Evolutionary conservation across 2,113 vertebrate genomes (phyloP).

Genomic region (Ranitomeya variabilis): DNA sequence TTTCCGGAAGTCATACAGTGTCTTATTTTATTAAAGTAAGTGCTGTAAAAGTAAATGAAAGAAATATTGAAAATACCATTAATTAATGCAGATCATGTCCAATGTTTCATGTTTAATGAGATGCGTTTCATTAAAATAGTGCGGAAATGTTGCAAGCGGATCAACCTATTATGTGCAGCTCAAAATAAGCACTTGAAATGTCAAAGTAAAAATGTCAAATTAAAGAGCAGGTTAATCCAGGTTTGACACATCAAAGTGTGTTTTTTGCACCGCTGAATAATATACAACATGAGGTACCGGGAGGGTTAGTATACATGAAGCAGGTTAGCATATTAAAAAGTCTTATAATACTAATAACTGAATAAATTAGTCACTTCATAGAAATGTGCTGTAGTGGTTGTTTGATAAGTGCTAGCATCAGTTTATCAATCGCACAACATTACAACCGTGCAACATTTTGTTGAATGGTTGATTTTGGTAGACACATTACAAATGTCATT

Average conservation of each 20-base stretch:
- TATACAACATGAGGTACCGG: not conserved
- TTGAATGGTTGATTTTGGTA: too few species aligned
- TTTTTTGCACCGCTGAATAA: not conserved
- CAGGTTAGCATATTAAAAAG: not conserved
- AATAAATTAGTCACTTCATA: not conserved
- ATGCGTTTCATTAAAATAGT: not conserved
- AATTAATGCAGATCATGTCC: not conserved
- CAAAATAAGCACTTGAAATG: constrained; percentile 2
- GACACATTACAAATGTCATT: too few species aligned
- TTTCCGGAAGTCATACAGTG: too few species aligned
- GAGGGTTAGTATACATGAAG: not conserved
- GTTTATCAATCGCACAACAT: not conserved
- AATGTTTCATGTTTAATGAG: not conserved
- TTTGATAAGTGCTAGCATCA: not conserved
- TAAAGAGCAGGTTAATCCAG: constrained; percentile 1
- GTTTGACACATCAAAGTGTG: not conserved
- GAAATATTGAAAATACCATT: not conserved
- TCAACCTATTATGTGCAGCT: not conserved
- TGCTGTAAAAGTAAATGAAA: not conserved
- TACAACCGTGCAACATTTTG: too few species aligned
- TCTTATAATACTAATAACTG: not conserved
- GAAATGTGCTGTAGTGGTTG: not conserved
- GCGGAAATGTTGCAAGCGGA: not conserved
- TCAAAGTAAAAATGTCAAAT: constrained; percentile 18
- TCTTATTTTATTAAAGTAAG: not conserved